Conservation (phyloP, 1,140 invertebrate genomes). For the Drosophila murphyi region DNA sequence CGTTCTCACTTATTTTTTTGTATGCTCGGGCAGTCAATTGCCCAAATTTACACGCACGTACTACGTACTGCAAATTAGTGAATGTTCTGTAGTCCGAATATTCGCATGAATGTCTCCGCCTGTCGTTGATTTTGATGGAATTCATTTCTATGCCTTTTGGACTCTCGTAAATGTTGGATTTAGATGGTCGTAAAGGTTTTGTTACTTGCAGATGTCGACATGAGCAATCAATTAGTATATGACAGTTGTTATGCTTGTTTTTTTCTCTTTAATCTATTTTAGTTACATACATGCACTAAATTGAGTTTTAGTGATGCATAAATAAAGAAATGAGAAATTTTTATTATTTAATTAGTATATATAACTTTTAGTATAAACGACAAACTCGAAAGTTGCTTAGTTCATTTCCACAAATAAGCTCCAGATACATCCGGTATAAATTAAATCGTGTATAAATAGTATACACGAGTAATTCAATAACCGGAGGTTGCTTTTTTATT, state of each 20-base stretch:
- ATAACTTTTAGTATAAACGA: too few relatives aligned
- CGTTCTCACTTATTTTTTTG: neutral
- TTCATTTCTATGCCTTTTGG: constrained; percentile 41
- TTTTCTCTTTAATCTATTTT: neutral
- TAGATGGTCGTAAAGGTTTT: constrained; percentile 30
- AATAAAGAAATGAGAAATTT: too few relatives aligned
- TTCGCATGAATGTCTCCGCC: constrained; percentile 36
- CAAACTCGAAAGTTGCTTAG: neutral
- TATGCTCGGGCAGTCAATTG: constrained; percentile 36
- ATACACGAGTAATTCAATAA: too few relatives aligned
- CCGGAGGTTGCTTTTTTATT: too few relatives aligned
- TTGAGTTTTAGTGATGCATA: too few relatives aligned
- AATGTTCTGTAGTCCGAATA: constrained; percentile 31
- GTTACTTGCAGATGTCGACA: constrained; percentile 16
- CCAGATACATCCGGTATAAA: neutral
- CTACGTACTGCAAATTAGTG: constrained; percentile 72
- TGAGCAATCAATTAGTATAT: constrained; percentile 18
- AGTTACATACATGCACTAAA: neutral
- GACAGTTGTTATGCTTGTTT: constrained; percentile 9
- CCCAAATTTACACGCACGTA: constrained; percentile 65
- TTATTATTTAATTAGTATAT: too few relatives aligned
- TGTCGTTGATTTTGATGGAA: constrained; percentile 66
- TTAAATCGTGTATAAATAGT: neutral
- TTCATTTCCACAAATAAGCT: neutral
- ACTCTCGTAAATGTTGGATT: constrained; percentile 37